These are phyloP conservation scores for Melolontha melolontha DNA, from an alignment of 2,888 invertebrate species.

Conservation along the genomic window DNA sequence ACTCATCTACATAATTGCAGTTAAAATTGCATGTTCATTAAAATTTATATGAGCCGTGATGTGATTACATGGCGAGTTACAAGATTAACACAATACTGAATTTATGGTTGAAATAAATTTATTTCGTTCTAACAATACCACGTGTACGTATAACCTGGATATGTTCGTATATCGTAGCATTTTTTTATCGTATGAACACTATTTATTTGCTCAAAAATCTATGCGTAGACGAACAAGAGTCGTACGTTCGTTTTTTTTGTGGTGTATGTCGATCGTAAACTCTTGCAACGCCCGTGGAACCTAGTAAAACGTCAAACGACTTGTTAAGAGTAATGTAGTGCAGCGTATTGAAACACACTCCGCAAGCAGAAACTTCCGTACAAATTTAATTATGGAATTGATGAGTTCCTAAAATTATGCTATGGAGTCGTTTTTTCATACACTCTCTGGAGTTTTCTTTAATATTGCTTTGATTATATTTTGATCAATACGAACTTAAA, in stretches of 20 bases:
- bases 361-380: slow-evolving; percentile 22
- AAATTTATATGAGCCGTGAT: slow-evolving; percentile 36
- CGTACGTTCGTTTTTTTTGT: too few species aligned
- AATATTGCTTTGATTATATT: too few species aligned
- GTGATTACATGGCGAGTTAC: slow-evolving; percentile 28
- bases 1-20: slow-evolving; percentile 41
- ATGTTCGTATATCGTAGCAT: not conserved
- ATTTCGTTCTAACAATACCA: not conserved
- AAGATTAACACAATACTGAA: slow-evolving; percentile 17
- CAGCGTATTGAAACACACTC: slow-evolving; percentile 20
- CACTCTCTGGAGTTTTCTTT: not conserved
- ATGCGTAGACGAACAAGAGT: too few species aligned
- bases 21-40: slow-evolving; percentile 39
- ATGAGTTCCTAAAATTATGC: slow-evolving; percentile 29
- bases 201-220: too few species aligned
- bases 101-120: slow-evolving; percentile 13
- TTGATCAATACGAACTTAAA: too few species aligned
- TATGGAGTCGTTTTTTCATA: not conserved
- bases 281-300: slow-evolving; percentile 20
- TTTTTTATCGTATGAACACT: not conserved
- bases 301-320: slow-evolving; percentile 20
- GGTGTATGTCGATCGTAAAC: slow-evolving; percentile 21
- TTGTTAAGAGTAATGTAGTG: slow-evolving; percentile 33
- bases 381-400: slow-evolving; percentile 18
- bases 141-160: not conserved